Evolutionary conservation across 2,888 invertebrate genomes (phyloP).

Genomic region (Acleris literana): DNA sequence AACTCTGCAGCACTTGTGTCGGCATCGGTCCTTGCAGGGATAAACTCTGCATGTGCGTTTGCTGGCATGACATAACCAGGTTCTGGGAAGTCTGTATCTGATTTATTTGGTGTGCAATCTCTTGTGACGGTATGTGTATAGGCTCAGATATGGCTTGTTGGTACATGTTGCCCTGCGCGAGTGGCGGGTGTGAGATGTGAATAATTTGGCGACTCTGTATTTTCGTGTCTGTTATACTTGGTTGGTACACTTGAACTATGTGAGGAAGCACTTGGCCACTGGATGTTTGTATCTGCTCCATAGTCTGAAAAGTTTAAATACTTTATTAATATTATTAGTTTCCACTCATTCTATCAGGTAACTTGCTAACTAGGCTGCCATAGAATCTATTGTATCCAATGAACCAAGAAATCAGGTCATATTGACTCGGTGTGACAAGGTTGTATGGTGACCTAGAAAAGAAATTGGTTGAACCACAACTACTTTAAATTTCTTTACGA

Average conservation of each 20-base stretch:
- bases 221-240: conserved; percentile 51
- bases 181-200: conserved; percentile 61
- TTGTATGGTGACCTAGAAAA: background rate
- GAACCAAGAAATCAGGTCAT: background rate
- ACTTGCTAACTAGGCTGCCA: background rate
- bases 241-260: conserved; percentile 69
- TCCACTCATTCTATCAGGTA: too few species aligned
- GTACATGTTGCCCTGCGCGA: conserved; percentile 67
- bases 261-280: conserved; percentile 57
- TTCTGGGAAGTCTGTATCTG: conserved; percentile 60
- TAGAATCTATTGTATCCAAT: background rate
- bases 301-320: conserved; percentile 42
- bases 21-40: conserved; percentile 47
- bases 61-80: conserved; percentile 71
- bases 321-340: too few species aligned
- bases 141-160: conserved; percentile 66
- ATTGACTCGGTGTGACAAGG: background rate
- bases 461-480: background rate
- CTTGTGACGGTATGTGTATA: conserved; percentile 62
- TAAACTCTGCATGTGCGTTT: conserved; percentile 60
- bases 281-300: conserved; percentile 68
- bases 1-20: conserved; percentile 51
- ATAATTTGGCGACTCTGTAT: conserved; percentile 61
- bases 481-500: background rate
- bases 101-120: conserved; percentile 55